Conservation (phyloP, 2,797 vertebrate species). For the Sebastes steindachneri region DNA sequence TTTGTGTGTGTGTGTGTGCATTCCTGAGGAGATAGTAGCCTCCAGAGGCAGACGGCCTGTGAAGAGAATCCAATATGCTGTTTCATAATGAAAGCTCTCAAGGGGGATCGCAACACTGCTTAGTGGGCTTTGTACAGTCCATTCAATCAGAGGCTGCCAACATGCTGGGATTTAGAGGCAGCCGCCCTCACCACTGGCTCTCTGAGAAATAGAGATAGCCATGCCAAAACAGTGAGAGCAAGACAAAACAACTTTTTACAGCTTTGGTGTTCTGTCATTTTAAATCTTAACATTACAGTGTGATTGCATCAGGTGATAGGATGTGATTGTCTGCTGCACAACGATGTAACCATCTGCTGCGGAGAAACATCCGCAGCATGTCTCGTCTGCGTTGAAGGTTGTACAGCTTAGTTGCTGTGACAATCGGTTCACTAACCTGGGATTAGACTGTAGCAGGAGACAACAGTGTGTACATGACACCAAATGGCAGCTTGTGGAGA, state of each 20-base stretch:
- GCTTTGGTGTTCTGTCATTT: constrained; percentile 20
- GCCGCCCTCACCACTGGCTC: constrained; percentile 41
- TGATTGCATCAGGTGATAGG: constrained; percentile 27
- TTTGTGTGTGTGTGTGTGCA: constrained; percentile 19
- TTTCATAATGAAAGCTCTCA: constrained; percentile 83
- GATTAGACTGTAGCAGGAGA: not conserved
- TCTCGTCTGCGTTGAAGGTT: not conserved
- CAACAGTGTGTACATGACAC: constrained; percentile 1
- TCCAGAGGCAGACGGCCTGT: constrained; percentile 59
- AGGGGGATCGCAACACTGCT: constrained; percentile 75
- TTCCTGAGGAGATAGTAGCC: constrained; percentile 48
- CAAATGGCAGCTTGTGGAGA: not conserved
- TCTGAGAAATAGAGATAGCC: constrained; percentile 59
- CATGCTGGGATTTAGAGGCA: constrained; percentile 75
- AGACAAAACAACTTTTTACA: constrained; percentile 40
- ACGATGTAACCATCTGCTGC: constrained; percentile 7
- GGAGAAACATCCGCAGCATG: constrained; percentile 11
- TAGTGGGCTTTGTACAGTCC: constrained; percentile 78
- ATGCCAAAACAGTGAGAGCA: constrained; percentile 32
- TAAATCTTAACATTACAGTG: constrained; percentile 12
- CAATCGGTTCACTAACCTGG: not conserved
- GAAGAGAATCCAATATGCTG: constrained; percentile 80
- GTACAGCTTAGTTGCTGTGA: constrained; percentile 11
- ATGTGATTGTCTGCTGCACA: not conserved
- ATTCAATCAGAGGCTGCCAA: constrained; percentile 77